Evolutionary conservation across 2,113 vertebrate genomes (phyloP), one percentile per base, ranked within the genome.

Genomic region (Phrynosoma platyrhinos): DNA sequence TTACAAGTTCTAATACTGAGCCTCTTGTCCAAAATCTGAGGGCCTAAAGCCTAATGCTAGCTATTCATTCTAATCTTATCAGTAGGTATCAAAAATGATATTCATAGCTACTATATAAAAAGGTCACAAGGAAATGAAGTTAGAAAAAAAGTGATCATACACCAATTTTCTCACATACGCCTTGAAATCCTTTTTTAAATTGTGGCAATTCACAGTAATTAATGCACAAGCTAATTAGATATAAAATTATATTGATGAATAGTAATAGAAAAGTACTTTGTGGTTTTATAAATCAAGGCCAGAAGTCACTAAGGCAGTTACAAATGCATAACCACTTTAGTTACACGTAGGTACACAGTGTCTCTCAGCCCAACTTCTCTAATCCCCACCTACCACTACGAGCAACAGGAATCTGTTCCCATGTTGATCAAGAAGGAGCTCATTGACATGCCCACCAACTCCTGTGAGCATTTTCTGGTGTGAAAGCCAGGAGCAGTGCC

Each of bases 51-150:
- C 79, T 71, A 88, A 72, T 81, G 83, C 10, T 10, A 74, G 3
- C 52, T 86, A 84, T 42, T 10, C 1, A 32, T 87, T 94, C 91
- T 85, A 1, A 53, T 88, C 78, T 93, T 87, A 66, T 30, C 27
- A 36, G 6, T 36, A 86, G 9, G 25, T 79, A 36, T 89, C 5
- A 0, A 0, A 91, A 83, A 9, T 5, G 9, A 18, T 76, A 23
- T 47, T 85, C 78, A 2, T 82, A 75, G 0, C 36, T 87, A 85
- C 71, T 84, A 86, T 85, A 84, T 87, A 79, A 62, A 0, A 10
- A 79, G 64, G 14, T 74, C 68, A 81, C 52, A 18, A 13, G 66
- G 86, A 21, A 69, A 36, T 30, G 16, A 36, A 36, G 36, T 36
- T 36, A 1, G 1, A 36, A 36, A 36, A 36, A 36, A 36, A 36